phyloP scores from a whole-genome alignment of 1,140 invertebrate genomes.

The Chrysoperla carnea region DNA sequence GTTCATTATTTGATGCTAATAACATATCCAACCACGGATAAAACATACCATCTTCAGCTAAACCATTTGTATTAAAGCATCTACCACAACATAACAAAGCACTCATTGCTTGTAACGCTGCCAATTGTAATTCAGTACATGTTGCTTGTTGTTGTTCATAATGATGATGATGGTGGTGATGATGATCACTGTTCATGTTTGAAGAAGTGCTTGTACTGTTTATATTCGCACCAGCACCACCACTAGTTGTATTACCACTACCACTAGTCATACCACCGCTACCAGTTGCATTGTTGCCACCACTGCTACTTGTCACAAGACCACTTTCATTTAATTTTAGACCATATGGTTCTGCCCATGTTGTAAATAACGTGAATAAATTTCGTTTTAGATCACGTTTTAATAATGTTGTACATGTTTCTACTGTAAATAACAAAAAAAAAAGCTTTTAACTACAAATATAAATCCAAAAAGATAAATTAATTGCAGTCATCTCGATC shows the following conservation, averaged over 20 bases:
- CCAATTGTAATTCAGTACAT: conserved; percentile 46
- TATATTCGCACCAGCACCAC: conserved; percentile 16
- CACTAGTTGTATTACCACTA: conserved; percentile 10
- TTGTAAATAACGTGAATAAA: conserved; percentile 81
- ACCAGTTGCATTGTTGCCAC: background rate
- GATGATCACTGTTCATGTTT: conserved; percentile 10
- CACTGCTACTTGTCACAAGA: conserved; percentile 4
- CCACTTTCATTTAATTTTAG: conserved; percentile 15
- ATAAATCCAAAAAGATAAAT: too few relatives aligned
- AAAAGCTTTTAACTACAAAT: too few relatives aligned
- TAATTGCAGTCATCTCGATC: too few relatives aligned
- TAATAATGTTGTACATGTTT: conserved; percentile 66
- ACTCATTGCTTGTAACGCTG: conserved; percentile 77
- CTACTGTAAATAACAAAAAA: conserved; percentile 43
- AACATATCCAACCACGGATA: conserved; percentile 89
- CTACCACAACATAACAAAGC: conserved; percentile 87
- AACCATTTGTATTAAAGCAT: conserved; percentile 68
- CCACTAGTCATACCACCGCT: background rate
- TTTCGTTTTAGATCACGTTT: conserved; percentile 72
- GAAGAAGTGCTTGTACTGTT: conserved; percentile 12
- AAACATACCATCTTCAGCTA: conserved; percentile 80
- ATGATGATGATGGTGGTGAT: conserved; percentile 12
- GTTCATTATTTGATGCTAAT: conserved; percentile 73
- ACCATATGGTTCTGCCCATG: conserved; percentile 80
- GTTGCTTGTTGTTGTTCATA: conserved; percentile 19